Percentiles rank a stretch among this genome's conserved stretches.
phyloP scores from a whole-genome alignment of 2,888 invertebrate genomes.

The Agonopterix arenella region DNA sequence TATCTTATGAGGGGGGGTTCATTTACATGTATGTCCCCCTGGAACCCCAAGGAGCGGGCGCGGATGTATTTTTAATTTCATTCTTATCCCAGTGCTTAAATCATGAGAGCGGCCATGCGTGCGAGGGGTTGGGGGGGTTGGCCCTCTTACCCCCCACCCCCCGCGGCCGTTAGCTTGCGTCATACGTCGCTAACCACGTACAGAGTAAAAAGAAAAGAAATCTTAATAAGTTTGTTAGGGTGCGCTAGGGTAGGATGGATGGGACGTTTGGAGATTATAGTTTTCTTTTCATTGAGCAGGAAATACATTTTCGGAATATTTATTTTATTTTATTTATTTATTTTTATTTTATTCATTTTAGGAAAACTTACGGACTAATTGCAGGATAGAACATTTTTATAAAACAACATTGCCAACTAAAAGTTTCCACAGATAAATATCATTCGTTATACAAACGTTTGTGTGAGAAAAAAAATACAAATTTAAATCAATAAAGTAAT shows the following conservation, averaged over 20 bases:
- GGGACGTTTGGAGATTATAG: conserved; percentile 12
- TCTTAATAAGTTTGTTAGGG: conserved; percentile 78
- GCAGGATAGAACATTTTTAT: too few relatives aligned
- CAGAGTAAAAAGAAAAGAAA: conserved; percentile 76
- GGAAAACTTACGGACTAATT: too few relatives aligned
- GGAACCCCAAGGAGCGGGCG: conserved; percentile 70
- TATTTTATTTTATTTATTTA: too few relatives aligned
- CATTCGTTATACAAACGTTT: too few relatives aligned
- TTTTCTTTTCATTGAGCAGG: not conserved
- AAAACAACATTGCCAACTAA: too few relatives aligned
- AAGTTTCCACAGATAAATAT: too few relatives aligned
- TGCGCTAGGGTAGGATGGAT: conserved; percentile 47
- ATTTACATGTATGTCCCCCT: conserved; percentile 76
- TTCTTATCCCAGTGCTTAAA: conserved; percentile 77
- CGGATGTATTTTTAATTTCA: conserved; percentile 77
- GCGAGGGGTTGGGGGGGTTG: conserved; percentile 47
- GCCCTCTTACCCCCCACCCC: conserved; percentile 28
- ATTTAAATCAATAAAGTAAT: too few relatives aligned
- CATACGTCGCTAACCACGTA: conserved; percentile 77
- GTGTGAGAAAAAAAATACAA: too few relatives aligned
- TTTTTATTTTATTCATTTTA: too few relatives aligned
- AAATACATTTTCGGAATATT: too few relatives aligned
- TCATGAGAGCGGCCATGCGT: conserved; percentile 77
- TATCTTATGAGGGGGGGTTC: conserved; percentile 67
- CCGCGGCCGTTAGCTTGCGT: conserved; percentile 67